Base-by-base conservation (phyloP, 2,888 invertebrate genomes). In the Chalcis sispes region DNA sequence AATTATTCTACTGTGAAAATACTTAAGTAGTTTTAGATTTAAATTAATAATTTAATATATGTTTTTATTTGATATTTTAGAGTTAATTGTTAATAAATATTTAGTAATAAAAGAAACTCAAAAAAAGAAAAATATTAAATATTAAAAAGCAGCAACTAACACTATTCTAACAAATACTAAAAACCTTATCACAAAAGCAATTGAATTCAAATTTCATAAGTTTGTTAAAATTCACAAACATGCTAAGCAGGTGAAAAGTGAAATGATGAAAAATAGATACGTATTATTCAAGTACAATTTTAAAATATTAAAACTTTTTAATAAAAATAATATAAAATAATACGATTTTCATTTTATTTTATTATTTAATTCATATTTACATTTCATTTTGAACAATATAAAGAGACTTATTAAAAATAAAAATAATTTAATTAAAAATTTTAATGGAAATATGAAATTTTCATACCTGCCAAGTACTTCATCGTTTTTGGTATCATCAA, bases 391-490 rank as follows among this genome's bases (percentile, higher is more conserved):
- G 15, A 42, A 52, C 40, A 25, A 36, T 40, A 50, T 20, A 27
- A 27, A 27, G 23, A 32, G 10, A n/a, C 27, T 29, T 58, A 23
- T 56, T 27, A 48, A n/a, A n/a, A n/a, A n/a, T n/a, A 36, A 10
- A 54, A 46, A 13, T 18, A 18, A 25, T 20, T 48, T 66, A n/a
- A 42, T 25, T 18, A n/a, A 27, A 42, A 20, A 54, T 48, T n/a
- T n/a, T 29, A 59, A 52, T 52, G 4, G 32, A 2, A 46, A 50
- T 42, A 70, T 69, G 48, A 79, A 81, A 80, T 71, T 84, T 82
- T 82, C 93, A 91, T 92, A 95, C 95, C 95, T 95, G 90, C 97
- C 97, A 83, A 97, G 92, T 84, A 92, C 92, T 90, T 97, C 97
- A 90, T 98, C 96, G 82, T 92, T 92, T 88, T 94, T 93, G 84